These are phyloP conservation scores for Phoebastria nigripes DNA, from an alignment of 2,797 vertebrate genomes.

Conservation along the genomic window DNA sequence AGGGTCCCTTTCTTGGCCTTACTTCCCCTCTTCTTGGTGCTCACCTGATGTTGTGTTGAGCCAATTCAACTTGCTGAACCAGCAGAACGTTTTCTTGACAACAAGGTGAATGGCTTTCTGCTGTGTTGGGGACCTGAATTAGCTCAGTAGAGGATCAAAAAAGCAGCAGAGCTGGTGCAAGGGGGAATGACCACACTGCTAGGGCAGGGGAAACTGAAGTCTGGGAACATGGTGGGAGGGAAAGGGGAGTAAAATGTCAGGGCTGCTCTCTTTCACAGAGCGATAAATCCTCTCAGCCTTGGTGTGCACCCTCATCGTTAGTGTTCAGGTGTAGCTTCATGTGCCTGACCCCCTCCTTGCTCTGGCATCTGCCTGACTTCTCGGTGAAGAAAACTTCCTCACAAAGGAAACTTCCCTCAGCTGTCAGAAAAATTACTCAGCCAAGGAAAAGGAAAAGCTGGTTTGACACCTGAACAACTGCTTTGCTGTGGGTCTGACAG, in stretches of 20 bases:
- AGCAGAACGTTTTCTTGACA: neutral
- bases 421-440: neutral
- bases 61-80: neutral
- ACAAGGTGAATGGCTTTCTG: neutral
- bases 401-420: neutral
- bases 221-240: neutral
- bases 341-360: neutral
- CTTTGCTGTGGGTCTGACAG: neutral
- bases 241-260: neutral
- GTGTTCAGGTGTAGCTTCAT: neutral
- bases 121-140: neutral
- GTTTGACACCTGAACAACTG: neutral
- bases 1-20: neutral
- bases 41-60: constrained; percentile 1
- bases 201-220: neutral
- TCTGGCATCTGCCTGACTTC: neutral
- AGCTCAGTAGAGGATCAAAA: neutral
- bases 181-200: neutral
- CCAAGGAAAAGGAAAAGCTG: neutral
- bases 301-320: fast-evolving
- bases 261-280: neutral
- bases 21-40: neutral
- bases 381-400: neutral
- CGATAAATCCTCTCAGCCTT: fast-evolving
- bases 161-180: neutral